Base-by-base conservation (phyloP, 2,113 vertebrate species). In the Sander lucioperca region DNA sequence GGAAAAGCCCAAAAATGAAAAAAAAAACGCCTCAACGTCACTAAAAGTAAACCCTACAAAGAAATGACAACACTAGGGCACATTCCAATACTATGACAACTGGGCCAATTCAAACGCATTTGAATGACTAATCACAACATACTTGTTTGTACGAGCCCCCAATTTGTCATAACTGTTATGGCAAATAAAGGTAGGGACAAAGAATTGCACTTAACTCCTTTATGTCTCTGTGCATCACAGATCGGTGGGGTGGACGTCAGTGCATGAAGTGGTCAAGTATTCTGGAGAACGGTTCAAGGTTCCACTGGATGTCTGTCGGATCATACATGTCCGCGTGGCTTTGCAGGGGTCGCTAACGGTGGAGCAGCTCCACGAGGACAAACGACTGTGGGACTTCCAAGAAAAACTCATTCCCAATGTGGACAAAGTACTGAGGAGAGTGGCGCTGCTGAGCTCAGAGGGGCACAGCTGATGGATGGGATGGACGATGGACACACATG, bases 371-470 rank as follows among this genome's bases (percentile, higher is more conserved):
- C 14, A 84, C 0, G 79, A 66, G 7, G 94, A 95, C 77, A 91
- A 77, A 30, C 84, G 89, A 13, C 77, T 95, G 33, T 94, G 93
- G 94, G 88, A 89, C 48, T 93, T 92, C 58, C 30, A 80, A 0
- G 57, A 86, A 9, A 50, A 87, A 12, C 67, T 94, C 27, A 71
- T 95, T n/a, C 80, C 80, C 47, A 89, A 78, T 0, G 88, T 94
- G 67, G 86, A 93, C 80, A 39, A 43, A 0, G 82, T 27, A 3
- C 75, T 95, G 51, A 63, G 25, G 33, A 85, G 47, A 36, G 25
- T 10, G 14, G 86, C 81, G 21, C 30, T 92, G 30, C 23, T 93
- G 27, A 45, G 1, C 3, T 45, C 36, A 15, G 36, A 58, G 19
- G 48, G 1, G 5, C 3, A 7, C 23, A 80, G 9, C 15, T 81